Percentiles rank a stretch among this genome's conserved stretches.
phyloP scores from a whole-genome alignment of 2,797 vertebrate genomes.

The Linurgus olivaceus region DNA sequence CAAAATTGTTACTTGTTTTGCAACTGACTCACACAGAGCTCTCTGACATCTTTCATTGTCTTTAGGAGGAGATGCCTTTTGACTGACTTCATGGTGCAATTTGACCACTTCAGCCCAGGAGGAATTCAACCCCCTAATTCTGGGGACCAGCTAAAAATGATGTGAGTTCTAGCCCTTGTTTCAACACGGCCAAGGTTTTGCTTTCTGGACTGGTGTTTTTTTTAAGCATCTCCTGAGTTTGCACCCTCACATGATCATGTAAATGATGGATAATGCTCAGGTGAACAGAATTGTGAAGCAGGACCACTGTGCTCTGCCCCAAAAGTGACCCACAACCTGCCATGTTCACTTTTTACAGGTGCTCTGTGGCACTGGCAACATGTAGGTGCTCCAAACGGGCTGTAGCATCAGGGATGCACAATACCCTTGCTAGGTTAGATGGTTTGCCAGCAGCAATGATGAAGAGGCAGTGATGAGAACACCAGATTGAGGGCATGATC shows the following conservation, averaged over 20 bases:
- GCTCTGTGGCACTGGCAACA: not conserved
- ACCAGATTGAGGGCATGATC: not conserved
- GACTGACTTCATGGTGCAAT: not conserved
- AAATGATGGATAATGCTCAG: not conserved
- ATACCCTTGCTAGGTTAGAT: not conserved
- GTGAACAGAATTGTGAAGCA: not conserved
- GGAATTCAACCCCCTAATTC: not conserved
- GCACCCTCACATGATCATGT: not conserved
- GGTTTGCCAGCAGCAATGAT: not conserved
- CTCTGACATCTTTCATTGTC: not conserved
- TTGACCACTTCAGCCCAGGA: not conserved
- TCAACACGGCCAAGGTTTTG: not conserved
- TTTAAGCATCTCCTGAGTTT: not conserved
- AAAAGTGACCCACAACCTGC: not conserved
- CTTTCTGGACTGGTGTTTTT: not conserved
- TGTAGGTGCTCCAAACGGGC: not conserved
- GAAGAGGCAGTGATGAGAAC: not conserved
- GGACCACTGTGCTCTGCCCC: not conserved
- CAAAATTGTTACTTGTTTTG: not conserved
- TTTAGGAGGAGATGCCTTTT: not conserved
- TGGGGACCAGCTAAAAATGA: not conserved
- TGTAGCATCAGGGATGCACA: not conserved
- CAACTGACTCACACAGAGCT: not conserved
- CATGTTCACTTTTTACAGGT: fast-evolving
- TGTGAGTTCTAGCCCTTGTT: not conserved